Conservation (phyloP, 2,797 vertebrate genomes). For the Anas georgica region DNA sequence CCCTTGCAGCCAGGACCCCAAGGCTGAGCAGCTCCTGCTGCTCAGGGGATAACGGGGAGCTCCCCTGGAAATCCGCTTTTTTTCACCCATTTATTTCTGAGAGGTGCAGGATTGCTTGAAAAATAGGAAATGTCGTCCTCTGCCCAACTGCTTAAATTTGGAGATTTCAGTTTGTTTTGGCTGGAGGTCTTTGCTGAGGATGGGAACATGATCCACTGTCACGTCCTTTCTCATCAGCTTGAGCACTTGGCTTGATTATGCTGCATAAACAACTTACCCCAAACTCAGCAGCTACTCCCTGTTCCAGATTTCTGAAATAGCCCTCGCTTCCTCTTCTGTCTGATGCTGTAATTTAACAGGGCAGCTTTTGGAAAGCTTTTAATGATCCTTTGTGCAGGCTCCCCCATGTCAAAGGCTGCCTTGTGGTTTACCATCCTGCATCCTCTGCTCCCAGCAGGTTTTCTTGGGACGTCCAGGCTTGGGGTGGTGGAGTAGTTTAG, state of each 20-base stretch:
- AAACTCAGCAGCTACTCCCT: neutral
- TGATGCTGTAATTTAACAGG: neutral
- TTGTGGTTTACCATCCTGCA: neutral
- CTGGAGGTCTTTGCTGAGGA: neutral
- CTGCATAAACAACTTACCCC: neutral
- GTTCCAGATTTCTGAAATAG: neutral
- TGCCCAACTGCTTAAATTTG: fast-evolving
- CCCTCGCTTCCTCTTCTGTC: neutral
- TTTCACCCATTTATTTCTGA: neutral
- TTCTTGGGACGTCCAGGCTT: neutral
- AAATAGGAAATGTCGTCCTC: neutral
- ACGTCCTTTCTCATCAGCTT: neutral
- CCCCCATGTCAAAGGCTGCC: neutral
- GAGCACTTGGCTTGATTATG: neutral
- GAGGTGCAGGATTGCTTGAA: neutral
- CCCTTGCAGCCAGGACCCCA: neutral
- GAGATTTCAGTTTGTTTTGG: neutral
- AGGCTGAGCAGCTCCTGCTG: neutral
- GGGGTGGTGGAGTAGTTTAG: neutral
- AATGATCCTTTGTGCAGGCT: neutral
- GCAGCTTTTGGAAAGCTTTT: neutral
- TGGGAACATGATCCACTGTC: neutral
- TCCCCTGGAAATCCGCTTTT: neutral
- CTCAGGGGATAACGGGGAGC: too few relatives aligned
- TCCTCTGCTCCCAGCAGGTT: neutral